phyloP scores from a whole-genome alignment of 2,113 vertebrate genomes.

The Aleadryas rufinucha region DNA sequence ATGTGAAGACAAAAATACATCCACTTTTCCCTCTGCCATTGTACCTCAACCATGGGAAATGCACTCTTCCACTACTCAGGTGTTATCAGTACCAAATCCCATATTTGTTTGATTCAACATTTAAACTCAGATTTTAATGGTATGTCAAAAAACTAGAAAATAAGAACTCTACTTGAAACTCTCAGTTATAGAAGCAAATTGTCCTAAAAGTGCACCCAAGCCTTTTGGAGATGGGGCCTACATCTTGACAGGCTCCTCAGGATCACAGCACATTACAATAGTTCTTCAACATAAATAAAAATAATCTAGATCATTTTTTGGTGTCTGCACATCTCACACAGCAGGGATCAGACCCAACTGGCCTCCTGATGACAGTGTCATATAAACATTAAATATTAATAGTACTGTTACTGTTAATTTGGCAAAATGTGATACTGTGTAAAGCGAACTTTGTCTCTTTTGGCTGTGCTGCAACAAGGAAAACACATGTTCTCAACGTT shows the following conservation, averaged over 20 bases:
- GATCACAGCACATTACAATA: not conserved
- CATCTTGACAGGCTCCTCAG: not conserved
- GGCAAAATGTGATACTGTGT: constrained; percentile 3
- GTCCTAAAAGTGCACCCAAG: not conserved
- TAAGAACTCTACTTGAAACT: not conserved
- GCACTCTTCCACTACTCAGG: not conserved
- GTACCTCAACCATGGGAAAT: not conserved
- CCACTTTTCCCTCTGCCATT: not conserved
- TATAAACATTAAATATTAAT: constrained; percentile 47
- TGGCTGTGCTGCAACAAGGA: constrained; percentile 2
- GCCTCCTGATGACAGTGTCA: not conserved
- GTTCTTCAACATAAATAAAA: not conserved
- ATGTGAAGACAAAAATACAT: not conserved
- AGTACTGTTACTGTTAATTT: constrained; percentile 25
- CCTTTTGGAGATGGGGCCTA: not conserved
- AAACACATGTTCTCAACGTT: constrained; percentile 30
- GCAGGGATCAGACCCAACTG: not conserved
- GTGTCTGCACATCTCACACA: not conserved
- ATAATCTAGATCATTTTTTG: not conserved
- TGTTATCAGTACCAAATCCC: not conserved
- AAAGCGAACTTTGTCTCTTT: constrained; percentile 26
- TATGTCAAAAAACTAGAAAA: not conserved
- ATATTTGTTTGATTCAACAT: not conserved
- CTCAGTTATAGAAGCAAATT: not conserved
- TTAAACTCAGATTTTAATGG: not conserved